Conservation (phyloP, 2,797 vertebrate species). For the Holocentrus rufus region DNA sequence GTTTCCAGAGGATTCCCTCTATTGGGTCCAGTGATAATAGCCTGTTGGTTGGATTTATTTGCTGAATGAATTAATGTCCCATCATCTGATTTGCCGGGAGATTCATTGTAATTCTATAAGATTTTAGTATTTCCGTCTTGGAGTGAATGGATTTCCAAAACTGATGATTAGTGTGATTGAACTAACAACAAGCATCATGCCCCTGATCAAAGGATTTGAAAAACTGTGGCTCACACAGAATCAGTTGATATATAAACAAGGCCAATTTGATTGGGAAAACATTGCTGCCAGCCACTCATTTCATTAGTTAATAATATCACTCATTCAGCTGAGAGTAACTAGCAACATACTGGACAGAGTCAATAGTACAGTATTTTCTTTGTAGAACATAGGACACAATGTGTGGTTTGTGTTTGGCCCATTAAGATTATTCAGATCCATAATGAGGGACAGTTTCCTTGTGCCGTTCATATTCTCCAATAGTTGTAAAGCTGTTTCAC, state of each 20-base stretch:
- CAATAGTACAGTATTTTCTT: not conserved
- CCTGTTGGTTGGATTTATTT: slow-evolving; percentile 22
- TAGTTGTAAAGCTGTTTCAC: not conserved
- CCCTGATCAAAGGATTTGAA: slow-evolving; percentile 44
- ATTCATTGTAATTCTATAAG: slow-evolving; percentile 25
- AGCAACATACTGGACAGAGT: not conserved
- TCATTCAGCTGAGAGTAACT: slow-evolving; percentile 9
- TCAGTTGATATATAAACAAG: slow-evolving; percentile 57
- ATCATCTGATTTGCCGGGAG: slow-evolving; percentile 7
- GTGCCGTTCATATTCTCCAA: not conserved
- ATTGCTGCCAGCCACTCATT: slow-evolving; percentile 6
- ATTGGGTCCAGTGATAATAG: slow-evolving; percentile 5
- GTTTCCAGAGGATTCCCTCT: slow-evolving; percentile 14
- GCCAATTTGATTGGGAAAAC: slow-evolving; percentile 39
- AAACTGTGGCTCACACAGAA: slow-evolving; percentile 43
- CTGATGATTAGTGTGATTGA: slow-evolving; percentile 36
- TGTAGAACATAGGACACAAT: too few relatives aligned
- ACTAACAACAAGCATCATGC: slow-evolving; percentile 52
- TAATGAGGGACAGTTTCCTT: not conserved
- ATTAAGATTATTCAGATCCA: not conserved
- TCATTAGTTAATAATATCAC: slow-evolving; percentile 23
- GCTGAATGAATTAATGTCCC: not conserved
- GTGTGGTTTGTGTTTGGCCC: too few relatives aligned
- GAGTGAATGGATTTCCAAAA: slow-evolving; percentile 33
- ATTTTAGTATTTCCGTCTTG: slow-evolving; percentile 29